These are phyloP conservation scores for Drosophila baimaii DNA, from an alignment of 1,140 invertebrate genomes.

Conservation along the genomic window DNA sequence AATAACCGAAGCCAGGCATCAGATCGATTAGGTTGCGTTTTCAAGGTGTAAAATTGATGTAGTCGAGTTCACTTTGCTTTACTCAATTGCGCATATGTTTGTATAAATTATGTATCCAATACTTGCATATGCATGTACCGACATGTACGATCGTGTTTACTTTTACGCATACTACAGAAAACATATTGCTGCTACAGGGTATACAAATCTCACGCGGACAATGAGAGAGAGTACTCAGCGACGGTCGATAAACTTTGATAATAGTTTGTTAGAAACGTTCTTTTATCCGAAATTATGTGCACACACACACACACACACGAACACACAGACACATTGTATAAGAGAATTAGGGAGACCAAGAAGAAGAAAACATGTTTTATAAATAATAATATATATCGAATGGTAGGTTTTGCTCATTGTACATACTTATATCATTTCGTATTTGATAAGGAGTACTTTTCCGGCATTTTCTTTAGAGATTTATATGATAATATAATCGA, in stretches of 20 bases:
- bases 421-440: constrained; percentile 73
- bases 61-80: constrained; percentile 40
- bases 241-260: constrained; percentile 50
- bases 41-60: constrained; percentile 42
- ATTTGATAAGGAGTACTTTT: constrained; percentile 65
- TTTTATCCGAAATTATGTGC: constrained; percentile 66
- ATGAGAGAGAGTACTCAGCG: constrained; percentile 33
- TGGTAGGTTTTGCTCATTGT: constrained; percentile 69
- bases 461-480: constrained; percentile 50
- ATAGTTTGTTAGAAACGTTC: constrained; percentile 57
- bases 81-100: constrained; percentile 50
- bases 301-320: constrained; percentile 9
- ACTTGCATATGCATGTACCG: constrained; percentile 40
- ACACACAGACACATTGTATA: constrained; percentile 29
- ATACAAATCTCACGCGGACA: constrained; percentile 44
- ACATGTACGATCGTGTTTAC: constrained; percentile 43
- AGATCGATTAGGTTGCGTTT: constrained; percentile 69
- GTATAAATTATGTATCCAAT: constrained; percentile 56
- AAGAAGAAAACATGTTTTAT: constrained; percentile 40
- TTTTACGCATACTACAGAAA: constrained; percentile 40
- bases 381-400: constrained; percentile 55
- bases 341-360: constrained; percentile 21
- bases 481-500: constrained; percentile 14
- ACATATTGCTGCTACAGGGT: constrained; percentile 54
- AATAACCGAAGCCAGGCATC: constrained; percentile 80